phyloP scores from a whole-genome alignment of 2,797 vertebrate species.

The Cuculus canorus region DNA sequence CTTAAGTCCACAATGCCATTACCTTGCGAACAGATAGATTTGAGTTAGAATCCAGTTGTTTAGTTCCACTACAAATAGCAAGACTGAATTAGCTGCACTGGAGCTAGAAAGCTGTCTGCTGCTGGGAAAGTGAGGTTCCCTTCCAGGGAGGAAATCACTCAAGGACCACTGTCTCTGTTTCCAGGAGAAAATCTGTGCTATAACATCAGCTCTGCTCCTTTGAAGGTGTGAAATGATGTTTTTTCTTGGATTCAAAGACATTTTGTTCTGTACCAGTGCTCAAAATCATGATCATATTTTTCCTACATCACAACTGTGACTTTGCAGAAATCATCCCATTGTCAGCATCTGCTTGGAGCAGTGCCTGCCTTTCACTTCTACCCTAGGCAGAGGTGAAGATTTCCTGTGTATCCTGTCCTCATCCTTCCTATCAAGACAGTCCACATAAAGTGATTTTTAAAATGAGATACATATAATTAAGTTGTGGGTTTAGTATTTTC shows the following conservation, averaged over 20 bases:
- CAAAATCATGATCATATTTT: background rate
- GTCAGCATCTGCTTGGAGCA: background rate
- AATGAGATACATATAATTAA: background rate
- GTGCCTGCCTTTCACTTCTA: background rate
- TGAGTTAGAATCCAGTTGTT: background rate
- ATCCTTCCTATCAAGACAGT: background rate
- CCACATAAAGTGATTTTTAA: background rate
- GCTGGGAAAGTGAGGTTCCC: background rate
- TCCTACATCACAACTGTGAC: background rate
- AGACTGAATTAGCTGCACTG: background rate
- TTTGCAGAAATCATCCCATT: background rate
- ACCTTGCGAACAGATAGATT: background rate
- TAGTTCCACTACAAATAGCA: background rate
- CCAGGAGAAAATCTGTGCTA: background rate
- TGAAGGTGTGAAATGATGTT: background rate
- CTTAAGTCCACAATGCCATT: background rate
- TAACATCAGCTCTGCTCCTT: background rate
- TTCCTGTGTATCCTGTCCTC: background rate
- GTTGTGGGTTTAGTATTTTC: background rate
- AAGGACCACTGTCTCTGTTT: background rate
- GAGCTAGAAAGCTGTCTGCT: background rate
- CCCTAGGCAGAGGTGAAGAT: background rate
- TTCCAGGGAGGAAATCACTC: background rate
- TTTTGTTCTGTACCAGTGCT: background rate
- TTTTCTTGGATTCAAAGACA: background rate